Conservation (phyloP, 2,888 invertebrate genomes). For the Drosophila anomelani region DNA sequence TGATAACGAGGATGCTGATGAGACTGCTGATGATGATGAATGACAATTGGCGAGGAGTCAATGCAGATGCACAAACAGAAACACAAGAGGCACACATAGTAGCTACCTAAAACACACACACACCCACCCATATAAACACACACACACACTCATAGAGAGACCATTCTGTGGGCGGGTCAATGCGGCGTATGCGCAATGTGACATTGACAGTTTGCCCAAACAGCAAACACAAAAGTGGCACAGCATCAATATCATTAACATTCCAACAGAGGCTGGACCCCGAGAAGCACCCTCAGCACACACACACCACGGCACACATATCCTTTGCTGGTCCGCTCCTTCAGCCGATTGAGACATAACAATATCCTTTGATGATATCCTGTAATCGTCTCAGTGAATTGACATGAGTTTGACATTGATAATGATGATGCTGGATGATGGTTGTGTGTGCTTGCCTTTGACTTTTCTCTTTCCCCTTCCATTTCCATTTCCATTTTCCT, state of each 20-base stretch:
- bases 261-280: constrained; percentile 23
- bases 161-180: constrained; percentile 37
- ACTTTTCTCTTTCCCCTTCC: background rate
- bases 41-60: constrained; percentile 26
- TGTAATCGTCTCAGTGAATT: constrained; percentile 75
- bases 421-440: constrained; percentile 50
- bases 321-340: background rate
- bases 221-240: constrained; percentile 46
- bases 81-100: background rate
- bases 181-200: constrained; percentile 70
- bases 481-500: background rate
- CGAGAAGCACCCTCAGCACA: constrained; percentile 1
- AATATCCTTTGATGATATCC: constrained; percentile 78
- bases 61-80: constrained; percentile 25
- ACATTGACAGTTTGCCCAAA: constrained; percentile 63
- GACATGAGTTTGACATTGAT: constrained; percentile 78
- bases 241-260: constrained; percentile 46
- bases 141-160: background rate
- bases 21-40: constrained; percentile 12
- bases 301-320: constrained; percentile 3
- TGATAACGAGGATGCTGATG: too few relatives aligned
- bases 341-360: constrained; percentile 70
- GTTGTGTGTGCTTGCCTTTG: background rate
- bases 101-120: constrained; percentile 9
- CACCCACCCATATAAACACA: background rate